phyloP scores from a whole-genome alignment of 2,113 vertebrate genomes.

The Brachyistius frenatus region DNA sequence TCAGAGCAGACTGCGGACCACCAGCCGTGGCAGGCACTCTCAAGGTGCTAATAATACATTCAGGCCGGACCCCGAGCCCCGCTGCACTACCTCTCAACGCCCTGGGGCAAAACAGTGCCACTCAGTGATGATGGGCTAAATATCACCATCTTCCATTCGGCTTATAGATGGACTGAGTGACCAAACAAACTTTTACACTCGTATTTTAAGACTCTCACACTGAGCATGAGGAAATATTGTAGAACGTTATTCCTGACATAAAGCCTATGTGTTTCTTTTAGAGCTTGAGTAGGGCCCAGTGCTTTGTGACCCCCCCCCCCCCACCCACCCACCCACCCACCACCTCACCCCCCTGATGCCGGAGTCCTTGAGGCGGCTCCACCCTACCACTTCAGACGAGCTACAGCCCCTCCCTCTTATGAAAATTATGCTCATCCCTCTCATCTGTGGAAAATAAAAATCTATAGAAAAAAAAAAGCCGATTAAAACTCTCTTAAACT shows the following conservation, averaged over 20 bases:
- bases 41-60: conserved; percentile 75
- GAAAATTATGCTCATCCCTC: conserved; percentile 61
- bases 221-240: neutral
- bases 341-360: conserved; percentile 25
- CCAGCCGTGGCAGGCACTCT: conserved; percentile 63
- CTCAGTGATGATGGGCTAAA: neutral
- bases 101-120: conserved; percentile 26
- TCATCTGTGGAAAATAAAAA: conserved; percentile 40
- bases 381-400: conserved; percentile 75
- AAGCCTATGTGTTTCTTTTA: neutral
- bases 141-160: neutral
- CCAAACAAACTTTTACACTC: neutral
- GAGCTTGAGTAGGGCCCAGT: neutral
- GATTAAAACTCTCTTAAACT: neutral
- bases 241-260: neutral
- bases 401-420: conserved; percentile 55
- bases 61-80: conserved; percentile 32
- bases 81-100: conserved; percentile 25
- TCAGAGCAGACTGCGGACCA: conserved; percentile 60
- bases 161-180: neutral
- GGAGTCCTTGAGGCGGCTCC: conserved; percentile 67
- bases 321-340: neutral
- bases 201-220: neutral
- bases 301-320: conserved; percentile 4
- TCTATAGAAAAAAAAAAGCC: neutral